Percentiles rank a stretch among this genome's conserved stretches.
These are phyloP conservation scores for Craseonycteris thonglongyai DNA, from an alignment of 2,113 vertebrate species.

Conservation along the genomic window DNA sequence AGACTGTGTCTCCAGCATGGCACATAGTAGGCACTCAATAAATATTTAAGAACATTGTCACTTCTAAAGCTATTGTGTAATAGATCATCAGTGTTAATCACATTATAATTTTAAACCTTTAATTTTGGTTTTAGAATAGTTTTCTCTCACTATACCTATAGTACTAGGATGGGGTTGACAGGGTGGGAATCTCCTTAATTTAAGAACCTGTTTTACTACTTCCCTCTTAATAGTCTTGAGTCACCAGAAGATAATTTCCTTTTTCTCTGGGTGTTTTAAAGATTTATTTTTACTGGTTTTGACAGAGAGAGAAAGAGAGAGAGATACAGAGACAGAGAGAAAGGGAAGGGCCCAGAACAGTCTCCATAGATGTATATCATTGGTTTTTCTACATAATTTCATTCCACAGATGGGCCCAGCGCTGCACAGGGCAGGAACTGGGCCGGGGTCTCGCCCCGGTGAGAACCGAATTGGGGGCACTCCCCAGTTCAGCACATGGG, in stretches of 20 bases:
- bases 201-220: background rate
- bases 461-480: too few species aligned
- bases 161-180: background rate
- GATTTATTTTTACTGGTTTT: too few species aligned
- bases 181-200: background rate
- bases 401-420: too few species aligned
- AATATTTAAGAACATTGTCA: background rate
- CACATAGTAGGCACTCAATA: background rate
- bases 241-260: background rate
- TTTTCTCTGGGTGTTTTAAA: background rate
- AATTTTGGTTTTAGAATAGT: background rate
- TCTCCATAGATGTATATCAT: too few species aligned
- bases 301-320: too few species aligned
- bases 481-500: too few species aligned
- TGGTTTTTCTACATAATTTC: too few species aligned
- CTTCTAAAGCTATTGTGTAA: background rate
- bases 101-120: background rate
- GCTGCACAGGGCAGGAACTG: too few species aligned
- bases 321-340: too few species aligned
- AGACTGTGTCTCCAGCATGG: background rate
- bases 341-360: too few species aligned
- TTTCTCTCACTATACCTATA: background rate
- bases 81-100: background rate
- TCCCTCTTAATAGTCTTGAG: background rate
- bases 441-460: too few species aligned